A percentile compares a stretch with the other conserved stretches of the same genome.
These are phyloP conservation scores for Agriotes lineatus DNA, from an alignment of 2,888 invertebrate genomes.

Conservation along the genomic window DNA sequence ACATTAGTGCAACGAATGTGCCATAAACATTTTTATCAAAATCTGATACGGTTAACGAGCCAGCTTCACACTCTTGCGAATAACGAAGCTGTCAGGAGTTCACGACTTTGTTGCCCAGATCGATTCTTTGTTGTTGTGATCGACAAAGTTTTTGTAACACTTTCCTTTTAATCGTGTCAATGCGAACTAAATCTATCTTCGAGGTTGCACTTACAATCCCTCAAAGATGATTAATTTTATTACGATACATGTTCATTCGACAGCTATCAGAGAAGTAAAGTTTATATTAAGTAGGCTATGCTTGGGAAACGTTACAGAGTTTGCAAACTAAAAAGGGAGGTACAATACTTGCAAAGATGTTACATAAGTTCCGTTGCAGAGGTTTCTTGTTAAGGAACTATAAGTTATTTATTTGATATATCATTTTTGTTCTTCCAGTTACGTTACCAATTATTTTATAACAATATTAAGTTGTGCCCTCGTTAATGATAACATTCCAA, in stretches of 20 bases:
- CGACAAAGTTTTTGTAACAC: conserved; percentile 41
- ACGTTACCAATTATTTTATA: too few relatives aligned
- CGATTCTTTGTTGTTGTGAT: conserved; percentile 42
- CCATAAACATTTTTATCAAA: conserved; percentile 38
- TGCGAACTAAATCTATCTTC: conserved; percentile 25
- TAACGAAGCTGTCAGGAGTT: conserved; percentile 47
- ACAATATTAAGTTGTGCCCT: too few relatives aligned
- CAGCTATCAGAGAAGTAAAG: conserved; percentile 1
- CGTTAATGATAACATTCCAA: too few relatives aligned
- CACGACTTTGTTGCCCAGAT: conserved; percentile 45
- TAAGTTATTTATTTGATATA: too few relatives aligned
- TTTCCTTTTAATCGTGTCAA: conserved; percentile 38
- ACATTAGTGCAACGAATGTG: conserved; percentile 20
- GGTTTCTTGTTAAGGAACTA: too few relatives aligned
- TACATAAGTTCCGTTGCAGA: too few relatives aligned
- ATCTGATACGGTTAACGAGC: conserved; percentile 48
- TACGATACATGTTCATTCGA: conserved; percentile 5
- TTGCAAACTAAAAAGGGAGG: too few relatives aligned
- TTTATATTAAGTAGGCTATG: conserved; percentile 1
- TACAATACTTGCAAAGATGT: too few relatives aligned
- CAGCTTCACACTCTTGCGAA: conserved; percentile 43
- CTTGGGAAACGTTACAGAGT: conserved; percentile 2
- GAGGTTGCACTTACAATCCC: conserved; percentile 25
- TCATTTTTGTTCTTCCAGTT: too few relatives aligned
- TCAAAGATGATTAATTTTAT: conserved; percentile 20